These are phyloP conservation scores for Notodonta ziczac DNA, from an alignment of 2,888 invertebrate genomes.

Conservation along the genomic window DNA sequence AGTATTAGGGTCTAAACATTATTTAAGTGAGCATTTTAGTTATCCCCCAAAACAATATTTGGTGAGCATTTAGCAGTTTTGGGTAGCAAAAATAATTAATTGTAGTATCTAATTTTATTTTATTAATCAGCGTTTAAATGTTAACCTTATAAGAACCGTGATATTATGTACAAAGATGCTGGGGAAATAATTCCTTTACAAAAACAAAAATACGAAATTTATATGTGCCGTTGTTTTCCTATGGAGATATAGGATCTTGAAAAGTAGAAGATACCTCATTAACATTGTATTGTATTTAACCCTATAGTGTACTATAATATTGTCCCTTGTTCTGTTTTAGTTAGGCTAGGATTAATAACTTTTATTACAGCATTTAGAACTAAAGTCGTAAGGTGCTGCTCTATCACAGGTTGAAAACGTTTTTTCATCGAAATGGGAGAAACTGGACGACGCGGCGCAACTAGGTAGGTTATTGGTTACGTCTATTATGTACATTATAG, in stretches of 20 bases:
- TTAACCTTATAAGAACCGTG: too few relatives aligned
- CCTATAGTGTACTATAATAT: slow-evolving; percentile 21
- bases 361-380: slow-evolving; percentile 73
- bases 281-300: not conserved
- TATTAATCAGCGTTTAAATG: too few relatives aligned
- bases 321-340: slow-evolving; percentile 25
- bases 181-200: not conserved
- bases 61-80: too few relatives aligned
- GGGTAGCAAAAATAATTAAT: too few relatives aligned
- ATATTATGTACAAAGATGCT: not conserved
- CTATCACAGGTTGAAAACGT: slow-evolving; percentile 78
- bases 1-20: too few relatives aligned
- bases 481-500: slow-evolving; percentile 32
- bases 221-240: not conserved
- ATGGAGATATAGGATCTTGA: not conserved
- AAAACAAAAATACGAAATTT: not conserved
- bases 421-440: slow-evolving; percentile 92
- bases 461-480: slow-evolving; percentile 89
- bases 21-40: too few relatives aligned
- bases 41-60: too few relatives aligned
- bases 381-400: slow-evolving; percentile 63
- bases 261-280: not conserved
- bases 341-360: slow-evolving; percentile 71
- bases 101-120: too few relatives aligned
- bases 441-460: slow-evolving; percentile 92